Evolutionary conservation across 2,888 invertebrate genomes (phyloP).

Genomic region (Cheilosia impressa): DNA sequence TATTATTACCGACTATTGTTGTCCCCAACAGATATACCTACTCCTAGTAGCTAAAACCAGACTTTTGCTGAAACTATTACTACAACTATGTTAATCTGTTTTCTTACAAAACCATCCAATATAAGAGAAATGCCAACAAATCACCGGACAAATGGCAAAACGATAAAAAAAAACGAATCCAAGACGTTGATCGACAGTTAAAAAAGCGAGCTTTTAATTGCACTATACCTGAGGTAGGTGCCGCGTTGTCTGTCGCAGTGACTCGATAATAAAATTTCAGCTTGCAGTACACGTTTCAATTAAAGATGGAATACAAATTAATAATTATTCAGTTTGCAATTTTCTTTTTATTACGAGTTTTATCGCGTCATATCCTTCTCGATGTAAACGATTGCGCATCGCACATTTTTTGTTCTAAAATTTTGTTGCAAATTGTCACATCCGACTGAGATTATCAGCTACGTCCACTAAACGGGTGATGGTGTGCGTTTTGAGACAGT

Average conservation of each 20-base stretch:
- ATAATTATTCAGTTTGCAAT: conserved; percentile 58
- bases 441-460: neutral
- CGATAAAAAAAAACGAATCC: conserved; percentile 48
- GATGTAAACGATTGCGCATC: neutral
- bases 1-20: neutral
- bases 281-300: conserved; percentile 66
- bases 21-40: neutral
- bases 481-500: conserved; percentile 7
- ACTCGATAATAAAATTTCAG: conserved; percentile 43
- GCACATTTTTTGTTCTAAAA: too few relatives aligned
- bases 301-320: conserved; percentile 65
- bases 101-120: conserved; percentile 35
- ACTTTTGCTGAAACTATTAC: neutral
- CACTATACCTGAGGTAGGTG: conserved; percentile 43
- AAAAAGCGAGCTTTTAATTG: conserved; percentile 59
- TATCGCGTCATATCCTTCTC: conserved; percentile 32
- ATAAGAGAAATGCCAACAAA: conserved; percentile 43
- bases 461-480: neutral
- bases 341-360: conserved; percentile 37
- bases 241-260: conserved; percentile 63
- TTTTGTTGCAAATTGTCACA: conserved; percentile 9
- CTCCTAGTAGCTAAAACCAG: neutral
- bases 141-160: conserved; percentile 43
- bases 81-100: conserved; percentile 5
- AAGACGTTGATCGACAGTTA: conserved; percentile 52